A percentile compares a stretch with the other conserved stretches of the same genome.
phyloP scores from a whole-genome alignment of 2,888 invertebrate species.

The Strigamia crassipes region DNA sequence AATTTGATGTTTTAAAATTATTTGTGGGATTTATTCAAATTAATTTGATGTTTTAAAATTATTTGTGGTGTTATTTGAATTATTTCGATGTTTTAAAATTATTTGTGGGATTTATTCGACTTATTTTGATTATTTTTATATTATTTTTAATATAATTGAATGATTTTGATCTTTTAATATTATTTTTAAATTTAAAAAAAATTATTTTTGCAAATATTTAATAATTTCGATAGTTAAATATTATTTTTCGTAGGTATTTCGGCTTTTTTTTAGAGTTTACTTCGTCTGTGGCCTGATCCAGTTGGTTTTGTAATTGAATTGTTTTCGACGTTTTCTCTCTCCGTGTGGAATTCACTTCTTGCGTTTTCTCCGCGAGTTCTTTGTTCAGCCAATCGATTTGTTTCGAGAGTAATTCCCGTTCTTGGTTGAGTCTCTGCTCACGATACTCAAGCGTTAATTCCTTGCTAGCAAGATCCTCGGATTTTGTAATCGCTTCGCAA shows the following conservation, averaged over 20 bases:
- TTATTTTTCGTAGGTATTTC: too few relatives aligned
- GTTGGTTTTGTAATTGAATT: conserved; percentile 73
- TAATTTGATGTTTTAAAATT: too few relatives aligned
- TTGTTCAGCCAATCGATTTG: conserved; percentile 78
- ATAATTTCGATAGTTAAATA: too few relatives aligned
- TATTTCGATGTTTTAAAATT: neutral
- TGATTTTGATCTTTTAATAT: neutral
- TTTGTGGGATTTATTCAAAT: too few relatives aligned
- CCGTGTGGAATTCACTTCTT: conserved; percentile 76
- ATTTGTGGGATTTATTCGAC: neutral
- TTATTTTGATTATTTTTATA: too few relatives aligned
- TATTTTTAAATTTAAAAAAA: too few relatives aligned
- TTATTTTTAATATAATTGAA: too few relatives aligned
- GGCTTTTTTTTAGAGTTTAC: conserved; percentile 51
- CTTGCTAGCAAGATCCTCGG: conserved; percentile 79
- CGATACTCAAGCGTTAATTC: conserved; percentile 69
- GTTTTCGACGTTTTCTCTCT: conserved; percentile 71
- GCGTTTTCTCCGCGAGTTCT: conserved; percentile 77
- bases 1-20: neutral
- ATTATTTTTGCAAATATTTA: too few relatives aligned
- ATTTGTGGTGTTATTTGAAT: too few relatives aligned
- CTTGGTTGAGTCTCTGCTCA: conserved; percentile 83
- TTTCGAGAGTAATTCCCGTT: conserved; percentile 73
- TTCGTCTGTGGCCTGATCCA: conserved; percentile 80
- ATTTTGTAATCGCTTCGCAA: conserved; percentile 78